Base-by-base conservation (phyloP, 2,888 invertebrate species). In the Chloromyia formosa region DNA sequence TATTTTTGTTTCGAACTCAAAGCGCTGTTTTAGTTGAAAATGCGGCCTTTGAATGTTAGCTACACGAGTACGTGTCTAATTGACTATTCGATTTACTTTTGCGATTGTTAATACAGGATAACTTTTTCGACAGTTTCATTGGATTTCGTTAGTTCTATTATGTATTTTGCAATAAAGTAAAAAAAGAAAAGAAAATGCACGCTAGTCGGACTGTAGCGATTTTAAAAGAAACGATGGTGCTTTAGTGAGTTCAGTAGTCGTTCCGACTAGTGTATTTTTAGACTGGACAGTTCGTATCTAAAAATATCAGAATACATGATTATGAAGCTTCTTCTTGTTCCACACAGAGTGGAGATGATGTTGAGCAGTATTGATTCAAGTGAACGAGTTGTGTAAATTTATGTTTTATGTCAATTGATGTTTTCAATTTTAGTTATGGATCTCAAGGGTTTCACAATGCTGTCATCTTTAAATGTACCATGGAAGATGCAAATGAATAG, bases 281-380 rank as follows among this genome's bases (percentile, higher is more conserved):
- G 66, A 66, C 14, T 20, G 20, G 45, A 66, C 66, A 45, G 45
- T 49, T 66, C 49, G 16, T 10, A 66, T 66, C 66, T 66, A 66
- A 45, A 66, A 66, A 66, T 66, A 66, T 22, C 49, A 45, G 61
- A 68, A 75, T 68, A 60, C 75, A 45, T 27, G 56, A 72, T 72
- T 40, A 18, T 58, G 66, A 45, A 60, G 53, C 73, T 75, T 73
- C 75, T 68, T 64, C 42, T 64, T 73, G 68, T 58, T 60, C 45
- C 42, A 71, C 35, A 42, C 16, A 18, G 22, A 62, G 22, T 69
- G 49, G 62, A 75, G 60, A 61, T 35, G 58, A 45, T 23, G 22
- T 16, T 56, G 14, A 60, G 22, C 22, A 20, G 20, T 12, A 58
- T 20, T n/a, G n/a, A n/a, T n/a, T n/a, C n/a, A n/a, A n/a, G n/a